Base-by-base conservation (phyloP, 2,888 invertebrate species). In the Platycheirus rosarum region DNA sequence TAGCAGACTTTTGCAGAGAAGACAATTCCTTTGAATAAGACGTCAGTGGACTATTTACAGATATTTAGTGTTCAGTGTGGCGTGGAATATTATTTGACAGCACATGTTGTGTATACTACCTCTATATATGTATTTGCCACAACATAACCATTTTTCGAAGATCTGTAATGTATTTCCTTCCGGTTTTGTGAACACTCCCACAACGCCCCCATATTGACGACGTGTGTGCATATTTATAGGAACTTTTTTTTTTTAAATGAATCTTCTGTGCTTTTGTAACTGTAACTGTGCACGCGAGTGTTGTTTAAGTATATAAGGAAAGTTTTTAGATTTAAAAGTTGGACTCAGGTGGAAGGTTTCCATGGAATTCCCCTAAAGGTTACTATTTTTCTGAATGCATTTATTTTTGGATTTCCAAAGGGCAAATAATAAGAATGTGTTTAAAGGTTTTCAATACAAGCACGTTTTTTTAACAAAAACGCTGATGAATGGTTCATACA, bases 21-120 rank as follows among this genome's bases (percentile, higher is more conserved):
- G 48, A 69, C 8, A 32, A 63, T 73, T 48, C 60, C 62, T 40
- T 32, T 73, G 63, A 80, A 71, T 76, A 76, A 57, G 53, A 75
- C 70, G 80, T 76, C 71, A 71, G 66, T 76, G 75, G 75, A 71
- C 76, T 82, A 76, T 70, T 75, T 76, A 70, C 70, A 66, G 53
- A 60, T 46, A 35, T 32, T 46, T 37, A 18, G 53, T 66, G 65
- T 49, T 53, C 80, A 76, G 60, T 76, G 65, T 80, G 76, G 66
- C 80, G 65, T 80, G 70, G 76, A 70, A 80, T 70, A 80, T 60
- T 51, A 75, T 70, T 60, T 80, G 80, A 80, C 80, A 80, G 76
- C 70, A 76, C 70, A 80, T 60, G 76, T 80, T 76, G 32, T 66
- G 35, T 35, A 40, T 70, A n/a, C n/a, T n/a, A n/a, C n/a, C n/a